Conservation (phyloP, 2,888 invertebrate species). For the Eupithecia abbreviata region DNA sequence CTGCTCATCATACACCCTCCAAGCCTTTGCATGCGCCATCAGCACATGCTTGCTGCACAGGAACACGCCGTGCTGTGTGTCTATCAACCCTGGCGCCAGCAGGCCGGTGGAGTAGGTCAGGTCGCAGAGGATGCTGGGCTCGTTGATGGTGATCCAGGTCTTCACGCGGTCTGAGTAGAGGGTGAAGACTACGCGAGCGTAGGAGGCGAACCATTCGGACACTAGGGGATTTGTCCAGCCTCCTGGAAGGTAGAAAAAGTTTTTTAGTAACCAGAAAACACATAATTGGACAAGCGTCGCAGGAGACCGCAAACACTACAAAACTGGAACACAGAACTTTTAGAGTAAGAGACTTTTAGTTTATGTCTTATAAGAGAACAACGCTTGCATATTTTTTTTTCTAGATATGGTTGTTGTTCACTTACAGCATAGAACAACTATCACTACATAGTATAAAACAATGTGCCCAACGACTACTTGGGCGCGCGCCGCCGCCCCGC, state of each 20-base stretch:
- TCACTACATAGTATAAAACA: too few relatives aligned
- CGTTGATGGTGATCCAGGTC: conserved; percentile 89
- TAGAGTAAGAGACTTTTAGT: too few relatives aligned
- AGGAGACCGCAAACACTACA: too few relatives aligned
- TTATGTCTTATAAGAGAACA: too few relatives aligned
- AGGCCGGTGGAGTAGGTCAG: conserved; percentile 66
- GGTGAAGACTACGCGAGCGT: conserved; percentile 81
- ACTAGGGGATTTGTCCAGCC: conserved; percentile 87
- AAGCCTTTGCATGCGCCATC: conserved; percentile 87
- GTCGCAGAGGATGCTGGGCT: conserved; percentile 80
- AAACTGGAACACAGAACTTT: too few relatives aligned
- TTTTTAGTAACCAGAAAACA: neutral
- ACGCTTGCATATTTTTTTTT: too few relatives aligned
- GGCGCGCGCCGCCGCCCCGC: too few relatives aligned
- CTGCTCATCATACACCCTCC: conserved; percentile 83
- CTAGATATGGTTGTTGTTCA: too few relatives aligned
- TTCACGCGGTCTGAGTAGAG: conserved; percentile 85
- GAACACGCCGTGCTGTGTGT: conserved; percentile 68
- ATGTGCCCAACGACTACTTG: too few relatives aligned
- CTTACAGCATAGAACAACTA: too few relatives aligned
- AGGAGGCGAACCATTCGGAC: conserved; percentile 85
- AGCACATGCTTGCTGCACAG: conserved; percentile 86
- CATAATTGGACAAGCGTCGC: neutral
- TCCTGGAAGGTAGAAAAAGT: conserved; percentile 63
- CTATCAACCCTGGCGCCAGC: conserved; percentile 60